Conservation (phyloP, 2,113 vertebrate genomes). For the Tamias sibiricus region DNA sequence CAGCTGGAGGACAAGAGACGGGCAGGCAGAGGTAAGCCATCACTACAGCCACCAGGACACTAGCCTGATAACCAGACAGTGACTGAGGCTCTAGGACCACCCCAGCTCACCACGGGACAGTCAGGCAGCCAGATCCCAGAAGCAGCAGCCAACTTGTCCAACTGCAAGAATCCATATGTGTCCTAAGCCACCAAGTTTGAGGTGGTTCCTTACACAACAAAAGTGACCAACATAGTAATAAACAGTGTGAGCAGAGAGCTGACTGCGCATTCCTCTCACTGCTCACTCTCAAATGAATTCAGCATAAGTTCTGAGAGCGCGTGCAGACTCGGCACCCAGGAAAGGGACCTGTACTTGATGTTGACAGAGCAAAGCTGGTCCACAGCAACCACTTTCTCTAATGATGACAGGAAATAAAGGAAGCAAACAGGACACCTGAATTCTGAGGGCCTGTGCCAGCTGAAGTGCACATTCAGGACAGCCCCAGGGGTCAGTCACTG, state of each 20-base stretch:
- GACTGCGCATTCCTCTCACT: background rate
- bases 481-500: background rate
- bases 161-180: background rate
- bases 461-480: background rate
- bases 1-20: background rate
- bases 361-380: background rate
- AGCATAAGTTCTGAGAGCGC: too few species aligned
- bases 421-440: background rate
- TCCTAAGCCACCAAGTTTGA: background rate
- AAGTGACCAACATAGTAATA: background rate
- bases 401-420: background rate
- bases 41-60: background rate
- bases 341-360: background rate
- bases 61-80: background rate
- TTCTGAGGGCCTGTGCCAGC: background rate
- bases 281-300: background rate
- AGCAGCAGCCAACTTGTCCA: background rate
- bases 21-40: background rate
- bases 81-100: background rate
- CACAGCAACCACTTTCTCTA: background rate
- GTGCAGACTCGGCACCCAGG: background rate
- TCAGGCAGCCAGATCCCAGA: background rate
- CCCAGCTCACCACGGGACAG: background rate
- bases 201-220: background rate
- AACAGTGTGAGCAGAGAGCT: background rate